A percentile compares a stretch with the other conserved stretches of the same genome.
Conservation (phyloP, 1,140 invertebrate genomes). For the Bombus consobrinus region DNA sequence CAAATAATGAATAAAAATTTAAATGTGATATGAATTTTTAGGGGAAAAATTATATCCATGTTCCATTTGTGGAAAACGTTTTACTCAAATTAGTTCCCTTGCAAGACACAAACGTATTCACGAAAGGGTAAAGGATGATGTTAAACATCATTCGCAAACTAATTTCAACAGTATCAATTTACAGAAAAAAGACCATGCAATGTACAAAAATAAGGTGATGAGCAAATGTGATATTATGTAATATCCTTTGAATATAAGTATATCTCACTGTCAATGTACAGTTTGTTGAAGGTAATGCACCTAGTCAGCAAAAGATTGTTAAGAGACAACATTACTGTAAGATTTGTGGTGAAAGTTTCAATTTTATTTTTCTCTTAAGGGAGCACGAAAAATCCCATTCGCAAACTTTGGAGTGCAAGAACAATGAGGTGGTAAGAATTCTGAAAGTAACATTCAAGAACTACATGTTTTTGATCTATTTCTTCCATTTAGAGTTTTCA, state of each 20-base stretch:
- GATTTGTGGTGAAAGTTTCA: constrained; percentile 79
- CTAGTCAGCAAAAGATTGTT: constrained; percentile 60
- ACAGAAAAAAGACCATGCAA: not conserved
- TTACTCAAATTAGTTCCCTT: constrained; percentile 79
- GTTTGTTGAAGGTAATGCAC: constrained; percentile 44
- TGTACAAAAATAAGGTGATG: constrained; percentile 43
- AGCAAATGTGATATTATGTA: constrained; percentile 4
- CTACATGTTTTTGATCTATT: not conserved
- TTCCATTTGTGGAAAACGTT: constrained; percentile 81
- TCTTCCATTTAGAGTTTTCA: constrained; percentile 60
- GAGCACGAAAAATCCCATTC: constrained; percentile 75
- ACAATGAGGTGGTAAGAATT: constrained; percentile 66
- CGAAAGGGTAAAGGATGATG: constrained; percentile 58
- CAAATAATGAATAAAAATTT: not conserved
- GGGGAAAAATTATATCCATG: constrained; percentile 82
- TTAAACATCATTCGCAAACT: constrained; percentile 27
- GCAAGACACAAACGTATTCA: constrained; percentile 77
- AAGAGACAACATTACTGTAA: constrained; percentile 78
- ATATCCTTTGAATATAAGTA: constrained; percentile 8
- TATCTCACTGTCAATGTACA: constrained; percentile 48
- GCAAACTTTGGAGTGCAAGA: constrained; percentile 53
- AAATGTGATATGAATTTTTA: constrained; percentile 49
- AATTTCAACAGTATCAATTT: constrained; percentile 25
- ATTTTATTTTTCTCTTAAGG: constrained; percentile 74
- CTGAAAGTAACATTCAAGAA: constrained; percentile 11